Conservation (phyloP, 2,113 vertebrate genomes). For the Peromyscus leucopus region DNA sequence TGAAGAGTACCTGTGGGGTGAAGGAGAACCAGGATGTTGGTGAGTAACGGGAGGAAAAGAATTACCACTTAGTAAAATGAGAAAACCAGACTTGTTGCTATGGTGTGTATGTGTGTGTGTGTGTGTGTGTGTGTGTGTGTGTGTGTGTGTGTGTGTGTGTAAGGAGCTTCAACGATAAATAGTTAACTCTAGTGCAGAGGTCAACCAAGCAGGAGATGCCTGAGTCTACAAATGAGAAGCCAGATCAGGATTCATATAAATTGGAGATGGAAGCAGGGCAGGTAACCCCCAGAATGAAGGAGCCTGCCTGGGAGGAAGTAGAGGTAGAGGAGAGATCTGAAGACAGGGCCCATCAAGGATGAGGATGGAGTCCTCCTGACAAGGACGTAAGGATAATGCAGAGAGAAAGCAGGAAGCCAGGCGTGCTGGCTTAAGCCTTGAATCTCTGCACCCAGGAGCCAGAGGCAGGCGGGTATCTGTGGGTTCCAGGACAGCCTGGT, state of each 20-base stretch:
- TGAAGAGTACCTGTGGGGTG: conserved; percentile 91
- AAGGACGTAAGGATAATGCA: background rate
- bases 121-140: background rate
- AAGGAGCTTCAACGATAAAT: background rate
- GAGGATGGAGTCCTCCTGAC: background rate
- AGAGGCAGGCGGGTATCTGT: background rate
- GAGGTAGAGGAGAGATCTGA: background rate
- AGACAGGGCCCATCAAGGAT: background rate
- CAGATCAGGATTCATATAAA: background rate
- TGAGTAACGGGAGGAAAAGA: conserved; percentile 54
- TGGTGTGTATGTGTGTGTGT: background rate
- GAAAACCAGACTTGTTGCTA: background rate
- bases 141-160: background rate
- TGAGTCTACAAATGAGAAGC: background rate
- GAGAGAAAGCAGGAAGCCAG: conserved; percentile 25
- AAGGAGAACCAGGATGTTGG: conserved; percentile 41
- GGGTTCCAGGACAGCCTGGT: background rate
- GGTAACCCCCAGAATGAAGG: conserved; percentile 18
- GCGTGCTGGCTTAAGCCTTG: background rate
- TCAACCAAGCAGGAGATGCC: background rate
- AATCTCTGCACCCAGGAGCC: background rate
- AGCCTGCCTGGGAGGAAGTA: background rate
- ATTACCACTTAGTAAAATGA: conserved; percentile 54
- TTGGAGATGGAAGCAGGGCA: background rate
- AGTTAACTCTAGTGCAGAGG: background rate